These are phyloP conservation scores for Baronia brevicornis DNA, from an alignment of 2,888 invertebrate genomes.

Conservation along the genomic window DNA sequence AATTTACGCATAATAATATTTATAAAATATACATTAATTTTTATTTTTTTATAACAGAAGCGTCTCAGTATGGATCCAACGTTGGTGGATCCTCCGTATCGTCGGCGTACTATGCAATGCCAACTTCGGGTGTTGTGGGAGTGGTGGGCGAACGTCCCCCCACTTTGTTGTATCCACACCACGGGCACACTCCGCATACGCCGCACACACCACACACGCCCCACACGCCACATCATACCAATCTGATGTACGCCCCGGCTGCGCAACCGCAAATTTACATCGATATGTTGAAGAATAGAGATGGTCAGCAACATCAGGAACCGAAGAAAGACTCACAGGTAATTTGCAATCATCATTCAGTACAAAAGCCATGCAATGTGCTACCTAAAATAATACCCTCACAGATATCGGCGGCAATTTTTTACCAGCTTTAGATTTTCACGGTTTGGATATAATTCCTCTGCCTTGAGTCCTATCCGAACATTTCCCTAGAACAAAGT, in stretches of 20 bases:
- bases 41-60: slow-evolving; percentile 30
- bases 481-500: too few species aligned
- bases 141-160: slow-evolving; percentile 59
- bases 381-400: too few species aligned
- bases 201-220: slow-evolving; percentile 48
- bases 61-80: slow-evolving; percentile 56
- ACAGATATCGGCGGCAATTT: too few species aligned
- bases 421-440: too few species aligned
- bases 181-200: slow-evolving; percentile 54
- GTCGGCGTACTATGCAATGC: slow-evolving; percentile 60
- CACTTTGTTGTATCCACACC: slow-evolving; percentile 59
- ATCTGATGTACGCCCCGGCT: slow-evolving; percentile 55
- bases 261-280: slow-evolving; percentile 59
- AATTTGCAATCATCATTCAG: too few species aligned
- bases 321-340: slow-evolving; percentile 59
- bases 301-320: slow-evolving; percentile 52
- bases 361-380: too few species aligned
- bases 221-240: slow-evolving; percentile 47
- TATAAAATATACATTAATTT: slow-evolving; percentile 1
- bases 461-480: too few species aligned
- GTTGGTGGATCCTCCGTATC: slow-evolving; percentile 46
- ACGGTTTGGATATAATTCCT: too few species aligned
- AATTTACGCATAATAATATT: not conserved
- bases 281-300: slow-evolving; percentile 62
- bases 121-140: slow-evolving; percentile 54